Conservation (phyloP, 2,113 vertebrate species). For the Abramis brama region DNA sequence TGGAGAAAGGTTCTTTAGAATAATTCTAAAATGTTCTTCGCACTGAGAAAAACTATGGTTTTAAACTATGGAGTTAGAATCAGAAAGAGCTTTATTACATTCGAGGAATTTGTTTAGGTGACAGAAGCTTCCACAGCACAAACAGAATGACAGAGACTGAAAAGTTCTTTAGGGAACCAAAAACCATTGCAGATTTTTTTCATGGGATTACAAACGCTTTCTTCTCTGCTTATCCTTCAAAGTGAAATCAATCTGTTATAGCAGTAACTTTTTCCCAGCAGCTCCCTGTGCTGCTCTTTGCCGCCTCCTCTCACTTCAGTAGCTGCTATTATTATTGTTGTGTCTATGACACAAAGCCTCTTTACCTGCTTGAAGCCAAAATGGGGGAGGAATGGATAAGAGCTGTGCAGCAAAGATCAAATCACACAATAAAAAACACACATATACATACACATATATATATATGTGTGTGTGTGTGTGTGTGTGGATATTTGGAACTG, state of each 20-base stretch:
- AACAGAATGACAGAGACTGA: neutral
- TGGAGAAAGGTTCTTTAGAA: neutral
- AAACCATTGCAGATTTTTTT: neutral
- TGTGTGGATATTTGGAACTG: too few relatives aligned
- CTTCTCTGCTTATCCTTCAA: neutral
- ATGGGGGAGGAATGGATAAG: neutral
- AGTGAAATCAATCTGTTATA: conserved; percentile 7
- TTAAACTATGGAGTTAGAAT: neutral
- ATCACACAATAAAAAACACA: neutral
- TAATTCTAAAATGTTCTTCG: neutral
- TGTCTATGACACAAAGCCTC: conserved; percentile 7
- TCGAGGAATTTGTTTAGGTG: too few relatives aligned
- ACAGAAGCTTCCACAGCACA: too few relatives aligned
- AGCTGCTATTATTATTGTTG: neutral
- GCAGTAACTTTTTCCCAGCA: neutral
- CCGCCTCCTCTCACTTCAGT: neutral
- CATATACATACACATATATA: too few relatives aligned
- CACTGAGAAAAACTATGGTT: neutral
- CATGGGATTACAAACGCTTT: neutral
- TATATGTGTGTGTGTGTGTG: too few relatives aligned
- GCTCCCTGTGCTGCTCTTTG: neutral
- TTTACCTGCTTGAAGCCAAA: conserved; percentile 15
- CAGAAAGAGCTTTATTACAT: too few relatives aligned
- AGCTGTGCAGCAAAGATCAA: neutral
- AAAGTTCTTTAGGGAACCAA: neutral